Evolutionary conservation across 2,888 invertebrate species (phyloP), one percentile per base, ranked within the genome.

Genomic region (Timema cristinae): DNA sequence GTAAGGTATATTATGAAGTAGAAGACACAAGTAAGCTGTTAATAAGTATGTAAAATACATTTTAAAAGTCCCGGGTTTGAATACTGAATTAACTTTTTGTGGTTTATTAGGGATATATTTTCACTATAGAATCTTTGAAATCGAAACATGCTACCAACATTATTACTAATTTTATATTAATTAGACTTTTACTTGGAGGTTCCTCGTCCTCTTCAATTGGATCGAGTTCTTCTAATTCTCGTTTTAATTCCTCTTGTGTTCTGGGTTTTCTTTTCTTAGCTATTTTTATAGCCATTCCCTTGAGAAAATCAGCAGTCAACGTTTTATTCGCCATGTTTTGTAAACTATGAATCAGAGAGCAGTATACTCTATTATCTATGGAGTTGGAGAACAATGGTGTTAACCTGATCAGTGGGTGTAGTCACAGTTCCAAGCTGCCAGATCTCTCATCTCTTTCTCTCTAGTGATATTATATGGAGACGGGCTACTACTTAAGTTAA

Each of bases 191-290:
- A 9, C 11, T 61, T 47, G 15, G 48, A 48, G 61, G 56, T 66
- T 77, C 76, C 10, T 76, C 76, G 71, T 74, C 73, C 59, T 76
- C 77, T 49, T 74, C 72, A 13, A 75, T 74, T 59, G 75, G 77
- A 73, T 76, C 76, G 50, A 77, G 77, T 68, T 77, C 78, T 71
- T 77, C 76, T 32, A 73, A 70, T 68, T 76, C 76, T 68, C 76
- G 75, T 68, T 77, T 76, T 13, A 68, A 49, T 56, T 67, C 67
- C n/a, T 16, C 52, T 7, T 32, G 32, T 63, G 63, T 63, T 32
- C 48, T 63, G 11, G 48, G 10, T n/a, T 63, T 63, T 32, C 63
- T 63, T n/a, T 63, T 63, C 47, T 63, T 63, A 5, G 63, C 63
- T 63, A 63, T 48, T 63, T 63, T 63, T 47, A 48, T 48, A 63